Evolutionary conservation across 2,888 invertebrate genomes (phyloP).

Genomic region (Megalurothrips usitatus): DNA sequence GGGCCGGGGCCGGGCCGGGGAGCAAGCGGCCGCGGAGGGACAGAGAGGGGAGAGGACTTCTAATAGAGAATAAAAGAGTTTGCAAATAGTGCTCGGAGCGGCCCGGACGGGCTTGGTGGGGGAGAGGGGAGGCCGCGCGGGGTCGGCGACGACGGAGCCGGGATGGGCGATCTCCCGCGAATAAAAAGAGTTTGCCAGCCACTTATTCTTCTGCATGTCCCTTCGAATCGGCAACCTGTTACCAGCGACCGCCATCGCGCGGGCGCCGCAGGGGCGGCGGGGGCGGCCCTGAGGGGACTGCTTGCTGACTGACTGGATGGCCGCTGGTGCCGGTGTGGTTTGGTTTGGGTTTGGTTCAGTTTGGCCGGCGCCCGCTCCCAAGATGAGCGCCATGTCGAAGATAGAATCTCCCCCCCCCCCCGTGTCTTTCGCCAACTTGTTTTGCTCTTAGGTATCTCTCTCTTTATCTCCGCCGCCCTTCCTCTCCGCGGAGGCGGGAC

Average conservation of each 20-base stretch:
- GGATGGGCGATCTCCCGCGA: background rate
- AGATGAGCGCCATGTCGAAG: too few relatives aligned
- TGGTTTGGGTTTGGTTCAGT: too few relatives aligned
- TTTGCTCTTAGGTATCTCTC: too few relatives aligned
- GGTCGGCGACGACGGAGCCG: background rate
- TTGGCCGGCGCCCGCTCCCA: too few relatives aligned
- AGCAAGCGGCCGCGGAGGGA: background rate
- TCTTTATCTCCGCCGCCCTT: too few relatives aligned
- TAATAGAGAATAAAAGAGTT: constrained; percentile 27
- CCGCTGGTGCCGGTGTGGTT: too few relatives aligned
- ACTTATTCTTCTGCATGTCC: constrained; percentile 23
- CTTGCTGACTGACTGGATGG: background rate
- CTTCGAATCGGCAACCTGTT: constrained; percentile 24
- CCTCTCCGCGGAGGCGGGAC: too few relatives aligned
- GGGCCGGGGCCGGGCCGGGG: background rate
- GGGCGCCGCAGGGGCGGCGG: background rate
- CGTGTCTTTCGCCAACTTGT: too few relatives aligned
- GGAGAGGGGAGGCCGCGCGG: background rate
- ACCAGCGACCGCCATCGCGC: background rate
- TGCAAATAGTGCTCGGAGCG: constrained; percentile 13
- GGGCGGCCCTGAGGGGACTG: background rate
- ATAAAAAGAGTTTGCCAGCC: constrained; percentile 18
- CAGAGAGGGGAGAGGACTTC: background rate
- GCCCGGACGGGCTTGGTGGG: background rate
- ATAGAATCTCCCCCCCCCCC: too few relatives aligned